Evolutionary conservation across 2,113 vertebrate genomes (phyloP), one percentile per base, ranked within the genome.

Genomic region (Tupaia tana): DNA sequence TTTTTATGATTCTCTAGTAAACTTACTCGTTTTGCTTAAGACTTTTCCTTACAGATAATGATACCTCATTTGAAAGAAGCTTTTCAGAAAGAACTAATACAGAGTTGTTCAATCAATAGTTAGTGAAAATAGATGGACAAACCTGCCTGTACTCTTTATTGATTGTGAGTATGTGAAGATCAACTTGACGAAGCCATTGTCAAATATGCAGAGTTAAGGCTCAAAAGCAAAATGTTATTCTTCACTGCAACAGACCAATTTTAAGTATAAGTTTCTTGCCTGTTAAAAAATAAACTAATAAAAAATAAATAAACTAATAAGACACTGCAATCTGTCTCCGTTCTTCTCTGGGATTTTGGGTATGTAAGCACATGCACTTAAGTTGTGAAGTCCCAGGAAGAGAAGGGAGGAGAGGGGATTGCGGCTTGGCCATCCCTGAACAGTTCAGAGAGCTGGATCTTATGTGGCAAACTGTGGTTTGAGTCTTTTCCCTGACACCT

Each of bases 11-110:
- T 78, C 31, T 89, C 10, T 90, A 61, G 31, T 56, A 79, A 61
- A 67, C 13, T n/a, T 86, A 27, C 27, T 20, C 22, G 74, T 79
- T 86, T 86, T 70, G 54, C 64, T 84, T 63, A 79, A 70, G 34
- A 90, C 4, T 81, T 63, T 67, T 84, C 27, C 31, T 70, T 89
- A 22, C 61, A 90, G 54, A 84, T 84, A 77, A 3, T 89, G 10
- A 82, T 83, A 13, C 86, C 89, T 89, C 69, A 83, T 67, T 83
- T 82, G 69, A 83, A 83, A 69, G 27, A 89, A 94, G 20, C 10
- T 83, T 89, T 84, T 75, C 71, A 61, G 83, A 94, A 70, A 86
- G 59, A 86, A 56, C 89, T 71, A 75, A 61, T 74, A 89, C 75
- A 79, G 16, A 86, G 6, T n/a, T 74, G 43, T 82, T 86, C 54